These are phyloP conservation scores for Umimayanthus chanpuru DNA, from an alignment of 92 coral and sea anemone genomes.

Conservation along the genomic window DNA sequence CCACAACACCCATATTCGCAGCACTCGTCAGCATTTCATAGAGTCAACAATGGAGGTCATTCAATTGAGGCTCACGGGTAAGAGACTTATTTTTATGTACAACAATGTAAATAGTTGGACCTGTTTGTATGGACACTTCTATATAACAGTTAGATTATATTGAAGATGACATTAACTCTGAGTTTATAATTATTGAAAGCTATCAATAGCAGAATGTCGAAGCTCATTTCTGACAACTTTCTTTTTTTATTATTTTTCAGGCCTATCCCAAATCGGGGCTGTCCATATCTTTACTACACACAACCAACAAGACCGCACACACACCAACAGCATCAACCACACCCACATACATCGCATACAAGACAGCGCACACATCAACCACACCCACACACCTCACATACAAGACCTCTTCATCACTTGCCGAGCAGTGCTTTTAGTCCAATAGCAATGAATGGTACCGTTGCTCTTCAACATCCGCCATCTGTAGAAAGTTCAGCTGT, in stretches of 20 bases:
- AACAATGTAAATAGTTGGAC: too few species aligned
- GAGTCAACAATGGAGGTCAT: slow-evolving; percentile 72
- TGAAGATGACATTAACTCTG: not conserved
- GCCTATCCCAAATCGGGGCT: slow-evolving; percentile 60
- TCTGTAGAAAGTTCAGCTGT: slow-evolving; percentile 75
- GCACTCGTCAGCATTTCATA: slow-evolving; percentile 89
- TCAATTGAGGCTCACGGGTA: slow-evolving; percentile 83
- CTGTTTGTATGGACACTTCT: too few species aligned
- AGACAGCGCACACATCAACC: slow-evolving; percentile 37
- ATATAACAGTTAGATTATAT: too few species aligned
- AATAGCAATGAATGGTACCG: slow-evolving; percentile 66
- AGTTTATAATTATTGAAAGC: not conserved
- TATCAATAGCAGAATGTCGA: too few species aligned
- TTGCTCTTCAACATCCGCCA: slow-evolving; percentile 79
- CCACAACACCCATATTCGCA: slow-evolving; percentile 61
- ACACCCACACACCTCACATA: slow-evolving; percentile 42
- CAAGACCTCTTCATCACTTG: slow-evolving; percentile 62
- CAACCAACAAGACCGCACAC: slow-evolving; percentile 64
- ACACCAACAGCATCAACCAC: slow-evolving; percentile 59
- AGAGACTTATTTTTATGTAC: not conserved
- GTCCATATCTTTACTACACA: slow-evolving; percentile 72
- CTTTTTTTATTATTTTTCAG: not conserved
- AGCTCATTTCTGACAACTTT: not conserved
- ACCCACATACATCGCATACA: slow-evolving; percentile 40
- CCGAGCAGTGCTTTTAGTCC: slow-evolving; percentile 68